A percentile compares a stretch with the other conserved stretches of the same genome.
Evolutionary conservation across 2,797 vertebrate genomes (phyloP).

Genomic region (Scolopax rusticola): DNA sequence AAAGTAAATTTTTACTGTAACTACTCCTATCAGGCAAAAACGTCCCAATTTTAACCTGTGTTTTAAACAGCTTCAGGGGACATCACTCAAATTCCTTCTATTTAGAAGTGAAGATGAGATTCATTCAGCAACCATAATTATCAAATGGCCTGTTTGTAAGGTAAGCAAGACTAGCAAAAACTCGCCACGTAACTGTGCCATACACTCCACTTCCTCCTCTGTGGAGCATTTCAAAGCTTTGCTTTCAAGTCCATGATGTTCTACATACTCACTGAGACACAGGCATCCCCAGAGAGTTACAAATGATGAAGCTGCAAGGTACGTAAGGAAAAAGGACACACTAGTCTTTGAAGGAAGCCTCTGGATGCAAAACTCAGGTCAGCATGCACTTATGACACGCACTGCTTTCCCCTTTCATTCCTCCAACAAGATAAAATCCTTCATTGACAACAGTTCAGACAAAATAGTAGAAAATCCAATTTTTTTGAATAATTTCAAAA

Average conservation of each 20-base stretch:
- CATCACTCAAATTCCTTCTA: not conserved
- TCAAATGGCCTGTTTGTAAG: not conserved
- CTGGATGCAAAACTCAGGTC: not conserved
- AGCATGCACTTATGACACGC: not conserved
- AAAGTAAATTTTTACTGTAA: not conserved
- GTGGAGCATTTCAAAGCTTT: not conserved
- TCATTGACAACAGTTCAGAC: not conserved
- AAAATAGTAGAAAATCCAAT: not conserved
- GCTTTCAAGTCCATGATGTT: not conserved
- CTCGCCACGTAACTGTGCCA: fast-evolving
- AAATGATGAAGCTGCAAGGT: not conserved
- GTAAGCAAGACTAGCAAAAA: not conserved
- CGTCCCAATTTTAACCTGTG: not conserved
- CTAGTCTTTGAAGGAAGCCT: not conserved
- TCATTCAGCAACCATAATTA: not conserved
- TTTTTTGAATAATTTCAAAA: not conserved
- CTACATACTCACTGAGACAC: not conserved
- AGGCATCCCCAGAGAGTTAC: not conserved
- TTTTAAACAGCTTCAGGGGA: slow-evolving; percentile 12
- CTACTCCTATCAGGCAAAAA: not conserved
- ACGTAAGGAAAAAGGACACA: not conserved
- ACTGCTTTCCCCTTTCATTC: not conserved
- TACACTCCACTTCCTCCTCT: not conserved
- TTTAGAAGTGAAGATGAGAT: not conserved
- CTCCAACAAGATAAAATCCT: not conserved